Base-by-base conservation (phyloP, 2,113 vertebrate species). In the Festucalex cinctus region DNA sequence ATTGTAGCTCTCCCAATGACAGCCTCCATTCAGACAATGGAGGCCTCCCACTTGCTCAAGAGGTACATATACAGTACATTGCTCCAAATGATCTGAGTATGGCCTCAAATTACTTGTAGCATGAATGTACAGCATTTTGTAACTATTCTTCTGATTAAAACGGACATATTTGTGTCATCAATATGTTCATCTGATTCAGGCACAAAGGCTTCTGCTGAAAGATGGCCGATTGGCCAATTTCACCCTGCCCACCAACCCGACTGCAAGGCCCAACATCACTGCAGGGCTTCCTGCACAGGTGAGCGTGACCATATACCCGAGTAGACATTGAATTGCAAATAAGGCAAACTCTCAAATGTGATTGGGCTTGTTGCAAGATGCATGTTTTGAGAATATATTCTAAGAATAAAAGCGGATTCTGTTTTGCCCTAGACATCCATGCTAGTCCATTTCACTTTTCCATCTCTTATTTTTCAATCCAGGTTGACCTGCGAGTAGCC, bases 1-100 rank as follows among this genome's bases (percentile, higher is more conserved):
- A 94, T 49, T 93, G 93, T 89, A 96, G 93, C 86, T 95, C 94
- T 2, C 95, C 96, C 62, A 97, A 94, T 2, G 95, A 97, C 93
- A 95, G 93, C 66, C 88, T 94, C n/a, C 85, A 89, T 0, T 74
- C 91, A 0, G 93, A 96, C 44, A 91, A 90, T 0, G 92, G 91
- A 8, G 83, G 88, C 46, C 85, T 92, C 24, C 84, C 93, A 0
- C 2, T 91, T 69, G 62, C 89, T 46, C 90, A 93, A 0, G 94
- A 97, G 94, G 95, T 98, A 82, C 14, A n/a, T n/a, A n/a, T n/a
- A 28, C 16, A 24, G 28, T 9, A 9, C 8, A 41, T 44, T 36
- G 32, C 14, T 65, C 41, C 12, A 46, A 63, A 20, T 53, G 20
- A 54, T 32, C 28, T 32, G 28, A 32, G 28, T 32, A 32, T 5